Conservation (phyloP, 2,113 vertebrate genomes). For the Seriola aureovittata region DNA sequence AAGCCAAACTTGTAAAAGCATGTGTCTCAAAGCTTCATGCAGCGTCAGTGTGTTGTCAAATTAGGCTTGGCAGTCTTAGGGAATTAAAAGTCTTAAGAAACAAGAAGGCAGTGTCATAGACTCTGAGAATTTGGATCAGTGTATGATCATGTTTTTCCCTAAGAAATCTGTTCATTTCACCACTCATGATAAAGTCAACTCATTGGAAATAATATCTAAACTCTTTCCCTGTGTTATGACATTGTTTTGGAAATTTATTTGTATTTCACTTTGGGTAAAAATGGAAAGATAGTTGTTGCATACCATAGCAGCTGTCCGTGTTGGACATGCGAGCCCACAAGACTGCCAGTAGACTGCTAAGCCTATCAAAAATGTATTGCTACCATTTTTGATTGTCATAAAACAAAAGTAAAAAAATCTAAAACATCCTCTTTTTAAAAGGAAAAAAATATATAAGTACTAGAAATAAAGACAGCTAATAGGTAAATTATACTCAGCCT, state of each 20-base stretch:
- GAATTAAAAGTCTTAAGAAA: slow-evolving; percentile 43
- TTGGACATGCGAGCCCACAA: slow-evolving; percentile 32
- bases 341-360: slow-evolving; percentile 88
- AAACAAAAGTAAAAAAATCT: slow-evolving; percentile 59
- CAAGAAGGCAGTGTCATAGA: not conserved
- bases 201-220: not conserved
- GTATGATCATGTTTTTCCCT: slow-evolving; percentile 4
- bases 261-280: slow-evolving; percentile 1
- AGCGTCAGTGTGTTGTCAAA: slow-evolving; percentile 75
- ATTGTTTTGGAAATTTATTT: not conserved
- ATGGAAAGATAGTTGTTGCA: not conserved
- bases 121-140: slow-evolving; percentile 17
- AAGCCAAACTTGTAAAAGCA: slow-evolving; percentile 81
- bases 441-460: slow-evolving; percentile 45
- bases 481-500: slow-evolving; percentile 84
- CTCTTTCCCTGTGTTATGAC: not conserved
- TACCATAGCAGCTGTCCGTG: not conserved
- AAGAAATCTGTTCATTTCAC: not conserved
- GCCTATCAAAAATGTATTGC: slow-evolving; percentile 88
- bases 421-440: slow-evolving; percentile 61
- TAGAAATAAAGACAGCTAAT: slow-evolving; percentile 56
- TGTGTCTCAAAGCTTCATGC: slow-evolving; percentile 87
- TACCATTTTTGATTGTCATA: slow-evolving; percentile 82
- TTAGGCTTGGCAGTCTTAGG: slow-evolving; percentile 91
- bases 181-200: not conserved